A percentile compares a stretch with the other conserved stretches of the same genome.
phyloP scores from a whole-genome alignment of 2,888 invertebrate genomes.

The Nymphalis c-album region DNA sequence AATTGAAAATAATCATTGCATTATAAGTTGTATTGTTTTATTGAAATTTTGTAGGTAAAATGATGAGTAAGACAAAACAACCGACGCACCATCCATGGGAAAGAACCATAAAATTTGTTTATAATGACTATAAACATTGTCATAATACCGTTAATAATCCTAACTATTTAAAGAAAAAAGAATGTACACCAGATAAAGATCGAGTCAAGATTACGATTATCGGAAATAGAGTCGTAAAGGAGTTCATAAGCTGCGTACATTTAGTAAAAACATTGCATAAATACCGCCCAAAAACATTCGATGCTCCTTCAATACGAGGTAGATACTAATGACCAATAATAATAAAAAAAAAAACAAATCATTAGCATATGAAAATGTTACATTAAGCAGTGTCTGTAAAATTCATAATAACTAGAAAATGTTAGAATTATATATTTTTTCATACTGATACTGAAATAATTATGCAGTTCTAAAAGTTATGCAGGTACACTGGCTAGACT shows the following conservation, averaged over 20 bases:
- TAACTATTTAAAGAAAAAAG: conserved; percentile 51
- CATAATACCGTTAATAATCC: conserved; percentile 68
- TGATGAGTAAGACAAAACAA: conserved; percentile 41
- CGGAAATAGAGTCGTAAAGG: conserved; percentile 62
- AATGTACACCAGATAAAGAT: conserved; percentile 40
- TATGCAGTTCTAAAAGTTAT: too few relatives aligned
- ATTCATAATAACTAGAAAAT: too few relatives aligned
- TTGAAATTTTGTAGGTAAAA: neutral
- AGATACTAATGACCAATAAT: conserved; percentile 19
- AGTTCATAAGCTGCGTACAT: conserved; percentile 63
- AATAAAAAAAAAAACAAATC: too few relatives aligned
- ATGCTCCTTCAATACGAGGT: conserved; percentile 64
- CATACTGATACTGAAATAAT: too few relatives aligned
- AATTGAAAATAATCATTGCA: too few relatives aligned
- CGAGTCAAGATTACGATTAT: conserved; percentile 59
- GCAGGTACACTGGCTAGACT: too few relatives aligned
- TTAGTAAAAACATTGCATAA: conserved; percentile 63
- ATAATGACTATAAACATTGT: conserved; percentile 53
- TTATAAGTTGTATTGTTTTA: neutral
- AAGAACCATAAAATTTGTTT: conserved; percentile 52
- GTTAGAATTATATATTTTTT: too few relatives aligned
- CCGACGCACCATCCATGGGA: conserved; percentile 61
- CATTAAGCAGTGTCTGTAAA: too few relatives aligned
- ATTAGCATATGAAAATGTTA: neutral
- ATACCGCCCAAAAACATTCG: conserved; percentile 58